Conservation (phyloP, 2,797 vertebrate genomes). For the Brachyrhaphis roseni region DNA sequence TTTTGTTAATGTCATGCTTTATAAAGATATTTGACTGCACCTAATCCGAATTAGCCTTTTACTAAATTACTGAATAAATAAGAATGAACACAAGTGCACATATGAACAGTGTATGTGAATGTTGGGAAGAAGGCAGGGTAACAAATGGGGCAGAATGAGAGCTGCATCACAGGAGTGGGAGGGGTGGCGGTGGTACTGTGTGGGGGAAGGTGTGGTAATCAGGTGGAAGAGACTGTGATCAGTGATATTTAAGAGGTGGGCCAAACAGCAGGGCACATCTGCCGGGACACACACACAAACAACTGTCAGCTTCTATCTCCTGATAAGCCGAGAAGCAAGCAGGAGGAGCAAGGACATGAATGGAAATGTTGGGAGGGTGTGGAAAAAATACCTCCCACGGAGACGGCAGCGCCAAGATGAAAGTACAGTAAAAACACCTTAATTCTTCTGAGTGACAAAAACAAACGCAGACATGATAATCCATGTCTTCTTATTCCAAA, state of each 20-base stretch:
- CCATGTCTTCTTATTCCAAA: conserved; percentile 36
- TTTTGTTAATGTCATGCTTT: neutral
- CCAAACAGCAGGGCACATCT: conserved; percentile 67
- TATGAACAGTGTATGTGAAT: conserved; percentile 16
- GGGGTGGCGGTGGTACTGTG: conserved; percentile 3
- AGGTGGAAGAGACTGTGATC: conserved; percentile 76
- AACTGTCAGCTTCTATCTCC: conserved; percentile 67
- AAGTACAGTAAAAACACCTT: conserved; percentile 50
- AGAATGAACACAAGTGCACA: neutral
- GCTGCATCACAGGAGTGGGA: conserved; percentile 13
- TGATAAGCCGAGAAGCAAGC: conserved; percentile 50
- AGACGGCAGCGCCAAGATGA: conserved; percentile 39
- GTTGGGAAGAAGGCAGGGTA: conserved; percentile 12
- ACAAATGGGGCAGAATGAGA: conserved; percentile 44
- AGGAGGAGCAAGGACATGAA: conserved; percentile 46
- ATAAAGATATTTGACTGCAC: neutral
- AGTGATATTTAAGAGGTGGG: conserved; percentile 76
- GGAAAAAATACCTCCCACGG: conserved; percentile 63
- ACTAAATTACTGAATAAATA: neutral
- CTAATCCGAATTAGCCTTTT: conserved; percentile 15
- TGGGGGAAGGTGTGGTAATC: conserved; percentile 50
- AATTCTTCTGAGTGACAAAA: conserved; percentile 56
- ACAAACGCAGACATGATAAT: conserved; percentile 49
- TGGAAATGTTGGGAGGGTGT: conserved; percentile 33
- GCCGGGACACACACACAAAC: conserved; percentile 46